Conservation (phyloP, 2,888 invertebrate genomes). For the Rhingia rostrata region DNA sequence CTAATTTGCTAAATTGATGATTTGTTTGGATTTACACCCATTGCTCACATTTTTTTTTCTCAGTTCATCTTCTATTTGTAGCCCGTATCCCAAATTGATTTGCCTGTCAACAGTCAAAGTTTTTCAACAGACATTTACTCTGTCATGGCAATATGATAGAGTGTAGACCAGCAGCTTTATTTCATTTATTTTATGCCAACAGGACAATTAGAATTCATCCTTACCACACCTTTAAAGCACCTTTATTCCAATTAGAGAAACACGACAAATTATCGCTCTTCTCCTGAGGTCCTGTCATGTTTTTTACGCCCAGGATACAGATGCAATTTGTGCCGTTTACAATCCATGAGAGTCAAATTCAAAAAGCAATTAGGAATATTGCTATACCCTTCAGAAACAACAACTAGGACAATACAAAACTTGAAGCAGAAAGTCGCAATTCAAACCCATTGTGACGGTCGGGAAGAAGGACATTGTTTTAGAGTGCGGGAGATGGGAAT, state of each 20-base stretch:
- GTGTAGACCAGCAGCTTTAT: neutral
- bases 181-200: neutral
- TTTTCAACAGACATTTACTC: neutral
- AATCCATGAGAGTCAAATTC: constrained; percentile 29
- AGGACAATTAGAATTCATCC: constrained; percentile 24
- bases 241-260: constrained; percentile 35
- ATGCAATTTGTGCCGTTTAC: constrained; percentile 32
- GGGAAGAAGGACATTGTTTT: neutral
- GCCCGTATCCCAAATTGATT: neutral
- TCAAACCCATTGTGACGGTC: neutral
- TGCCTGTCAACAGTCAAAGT: neutral
- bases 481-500: neutral
- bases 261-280: constrained; percentile 22
- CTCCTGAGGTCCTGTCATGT: neutral
- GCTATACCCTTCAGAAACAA: neutral
- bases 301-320: neutral
- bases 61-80: neutral
- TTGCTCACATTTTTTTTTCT: neutral
- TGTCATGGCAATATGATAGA: constrained; percentile 6
- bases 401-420: constrained; percentile 3
- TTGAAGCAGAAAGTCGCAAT: constrained; percentile 20
- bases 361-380: constrained; percentile 46
- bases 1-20: constrained; percentile 56
- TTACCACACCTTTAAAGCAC: constrained; percentile 5
- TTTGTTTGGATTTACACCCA: constrained; percentile 29